A percentile compares a stretch with the other conserved stretches of the same genome.
Conservation (phyloP, 2,113 vertebrate genomes). For the Chaenocephalus aceratus region DNA sequence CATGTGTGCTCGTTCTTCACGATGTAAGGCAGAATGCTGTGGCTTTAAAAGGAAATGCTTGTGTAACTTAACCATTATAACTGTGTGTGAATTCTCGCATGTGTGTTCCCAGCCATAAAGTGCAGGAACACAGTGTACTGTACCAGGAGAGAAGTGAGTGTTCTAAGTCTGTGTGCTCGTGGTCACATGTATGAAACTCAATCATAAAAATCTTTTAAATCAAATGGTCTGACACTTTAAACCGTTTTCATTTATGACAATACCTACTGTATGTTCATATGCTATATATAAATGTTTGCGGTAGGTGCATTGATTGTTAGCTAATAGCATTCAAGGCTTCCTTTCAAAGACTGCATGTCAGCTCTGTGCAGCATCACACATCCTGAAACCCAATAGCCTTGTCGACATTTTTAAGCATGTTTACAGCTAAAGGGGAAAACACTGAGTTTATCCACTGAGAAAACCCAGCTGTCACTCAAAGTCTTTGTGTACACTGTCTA, state of each 20-base stretch:
- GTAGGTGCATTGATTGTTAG: conserved; percentile 30
- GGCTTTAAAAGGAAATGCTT: neutral
- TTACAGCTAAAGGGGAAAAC: conserved; percentile 59
- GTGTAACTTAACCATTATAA: conserved; percentile 3
- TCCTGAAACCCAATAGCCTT: conserved; percentile 53
- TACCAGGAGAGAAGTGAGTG: neutral
- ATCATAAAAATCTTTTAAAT: neutral
- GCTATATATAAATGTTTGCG: neutral
- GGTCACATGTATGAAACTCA: neutral
- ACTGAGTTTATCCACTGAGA: conserved; percentile 35
- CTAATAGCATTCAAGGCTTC: conserved; percentile 28
- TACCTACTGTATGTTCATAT: neutral
- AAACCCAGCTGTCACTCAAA: conserved; percentile 35
- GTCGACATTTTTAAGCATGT: conserved; percentile 60
- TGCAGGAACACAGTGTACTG: conserved; percentile 28
- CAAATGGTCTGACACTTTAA: neutral
- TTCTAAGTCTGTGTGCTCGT: conserved; percentile 14
- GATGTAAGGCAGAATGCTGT: neutral
- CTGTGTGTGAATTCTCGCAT: conserved; percentile 25
- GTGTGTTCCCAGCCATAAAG: neutral
- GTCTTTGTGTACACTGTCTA: conserved; percentile 35
- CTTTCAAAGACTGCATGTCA: conserved; percentile 32
- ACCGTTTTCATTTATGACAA: neutral
- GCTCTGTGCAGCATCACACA: conserved; percentile 37
- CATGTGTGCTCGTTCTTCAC: neutral